phyloP scores from a whole-genome alignment of 53 echinoderm and acorn worm genomes.

The Apostichopus leukothele region DNA sequence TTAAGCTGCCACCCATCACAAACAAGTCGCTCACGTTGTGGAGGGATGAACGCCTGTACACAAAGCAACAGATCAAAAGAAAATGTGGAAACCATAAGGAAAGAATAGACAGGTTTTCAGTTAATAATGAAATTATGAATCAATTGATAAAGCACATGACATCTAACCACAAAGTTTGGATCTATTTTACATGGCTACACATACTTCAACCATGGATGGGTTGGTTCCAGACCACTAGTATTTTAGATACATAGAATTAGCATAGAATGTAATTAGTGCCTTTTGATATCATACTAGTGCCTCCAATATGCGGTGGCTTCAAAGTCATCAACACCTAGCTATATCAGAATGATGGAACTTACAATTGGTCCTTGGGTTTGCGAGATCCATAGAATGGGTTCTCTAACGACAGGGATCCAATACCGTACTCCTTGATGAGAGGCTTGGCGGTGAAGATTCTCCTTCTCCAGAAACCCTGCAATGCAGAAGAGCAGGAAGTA shows the following conservation, averaged over 20 bases:
- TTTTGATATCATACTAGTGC: no score
- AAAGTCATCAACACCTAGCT: no score
- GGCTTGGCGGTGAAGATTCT: constrained; percentile 75
- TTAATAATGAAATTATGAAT: no score
- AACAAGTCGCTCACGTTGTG: constrained; percentile 91
- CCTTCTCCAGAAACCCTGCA: constrained; percentile 81
- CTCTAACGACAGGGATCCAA: constrained; percentile 82
- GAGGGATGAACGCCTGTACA: neutral
- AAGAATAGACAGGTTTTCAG: no score
- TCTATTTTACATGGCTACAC: no score
- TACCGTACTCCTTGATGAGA: constrained; percentile 85
- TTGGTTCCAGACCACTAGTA: no score
- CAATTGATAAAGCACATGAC: no score
- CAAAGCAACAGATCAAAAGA: neutral
- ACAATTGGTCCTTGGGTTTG: constrained; percentile 90
- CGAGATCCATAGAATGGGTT: constrained; percentile 84
- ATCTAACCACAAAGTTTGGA: no score
- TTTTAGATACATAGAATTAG: neutral
- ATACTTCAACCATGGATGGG: no score
- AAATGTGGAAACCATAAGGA: no score
- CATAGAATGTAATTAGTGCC: neutral
- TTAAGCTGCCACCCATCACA: constrained; percentile 95
- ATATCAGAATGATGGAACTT: constrained; percentile 28
- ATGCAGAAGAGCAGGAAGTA: neutral
- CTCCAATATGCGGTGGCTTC: no score